Percentiles rank a stretch among this genome's conserved stretches.
phyloP scores from a whole-genome alignment of 1,140 invertebrate species.

The Drosophila pandora region DNA sequence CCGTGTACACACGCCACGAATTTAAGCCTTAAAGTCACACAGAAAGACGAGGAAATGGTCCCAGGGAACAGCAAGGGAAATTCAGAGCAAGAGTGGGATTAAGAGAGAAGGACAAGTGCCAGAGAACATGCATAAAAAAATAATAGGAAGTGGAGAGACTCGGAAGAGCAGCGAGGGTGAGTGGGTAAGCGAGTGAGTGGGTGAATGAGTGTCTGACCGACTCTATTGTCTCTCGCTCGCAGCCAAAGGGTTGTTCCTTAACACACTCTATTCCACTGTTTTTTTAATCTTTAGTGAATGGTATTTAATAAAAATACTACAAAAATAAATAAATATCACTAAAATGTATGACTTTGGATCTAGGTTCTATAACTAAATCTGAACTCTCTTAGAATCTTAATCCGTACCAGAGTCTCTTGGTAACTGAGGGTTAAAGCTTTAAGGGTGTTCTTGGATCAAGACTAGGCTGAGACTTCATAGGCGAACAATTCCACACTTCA shows the following conservation, averaged over 20 bases:
- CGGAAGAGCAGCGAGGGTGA: conserved; percentile 24
- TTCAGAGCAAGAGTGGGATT: conserved; percentile 39
- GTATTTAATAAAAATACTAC: not conserved
- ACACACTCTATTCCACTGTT: not conserved
- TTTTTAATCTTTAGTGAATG: not conserved
- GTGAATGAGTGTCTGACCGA: conserved; percentile 34
- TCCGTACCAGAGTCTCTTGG: not conserved
- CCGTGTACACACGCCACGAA: conserved; percentile 21
- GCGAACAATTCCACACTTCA: conserved; percentile 76
- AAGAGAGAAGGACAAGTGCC: conserved; percentile 1
- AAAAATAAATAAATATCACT: not conserved
- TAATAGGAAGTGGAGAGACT: conserved; percentile 14
- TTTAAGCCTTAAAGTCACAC: conserved; percentile 33
- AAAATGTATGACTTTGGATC: too few species aligned
- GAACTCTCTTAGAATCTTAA: too few species aligned
- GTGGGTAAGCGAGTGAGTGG: conserved; percentile 27
- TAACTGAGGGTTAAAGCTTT: not conserved
- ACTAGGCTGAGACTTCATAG: conserved; percentile 65
- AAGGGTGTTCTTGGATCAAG: not conserved
- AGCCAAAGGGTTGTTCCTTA: conserved; percentile 20
- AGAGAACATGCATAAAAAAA: conserved; percentile 56
- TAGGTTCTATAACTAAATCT: too few species aligned
- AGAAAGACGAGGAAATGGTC: conserved; percentile 31
- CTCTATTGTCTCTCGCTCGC: conserved; percentile 28
- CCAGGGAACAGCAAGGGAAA: conserved; percentile 41